Conservation (phyloP, 53 echinoderm and acorn worm species). For the Zoroaster sp. region DNA sequence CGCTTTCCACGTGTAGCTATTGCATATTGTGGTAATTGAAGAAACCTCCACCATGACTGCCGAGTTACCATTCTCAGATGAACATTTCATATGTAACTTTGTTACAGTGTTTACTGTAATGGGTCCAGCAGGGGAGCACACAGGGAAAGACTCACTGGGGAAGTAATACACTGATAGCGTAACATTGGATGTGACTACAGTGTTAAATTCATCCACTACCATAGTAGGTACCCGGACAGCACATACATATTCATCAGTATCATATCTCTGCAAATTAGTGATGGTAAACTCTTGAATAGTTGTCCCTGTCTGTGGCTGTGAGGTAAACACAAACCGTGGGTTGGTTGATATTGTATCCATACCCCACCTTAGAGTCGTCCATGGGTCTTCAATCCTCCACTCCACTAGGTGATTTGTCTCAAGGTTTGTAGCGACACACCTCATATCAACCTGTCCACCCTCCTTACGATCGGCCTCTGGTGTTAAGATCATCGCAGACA, state of each 20-base stretch:
- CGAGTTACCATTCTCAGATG: neutral
- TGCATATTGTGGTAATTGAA: neutral
- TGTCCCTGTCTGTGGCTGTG: neutral
- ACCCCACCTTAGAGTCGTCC: neutral
- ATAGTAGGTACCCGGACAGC: neutral
- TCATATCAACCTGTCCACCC: slow-evolving; percentile 28
- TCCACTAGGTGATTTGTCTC: neutral
- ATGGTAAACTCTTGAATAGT: slow-evolving; percentile 2
- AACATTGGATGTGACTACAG: neutral
- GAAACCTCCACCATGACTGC: neutral
- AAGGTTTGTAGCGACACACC: slow-evolving; percentile 29
- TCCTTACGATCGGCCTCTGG: slow-evolving; percentile 31
- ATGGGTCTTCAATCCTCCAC: neutral
- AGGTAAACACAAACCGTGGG: neutral
- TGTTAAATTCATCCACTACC: neutral
- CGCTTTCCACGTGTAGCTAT: neutral
- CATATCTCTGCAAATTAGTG: neutral
- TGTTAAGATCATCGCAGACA: slow-evolving; percentile 1
- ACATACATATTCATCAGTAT: slow-evolving; percentile 8
- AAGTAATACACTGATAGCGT: neutral
- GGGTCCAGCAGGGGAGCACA: slow-evolving; percentile 8
- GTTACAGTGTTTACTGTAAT: neutral
- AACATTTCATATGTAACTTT: neutral
- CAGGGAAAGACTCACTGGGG: neutral
- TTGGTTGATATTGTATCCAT: neutral